A percentile compares a stretch with the other conserved stretches of the same genome.
phyloP scores from a whole-genome alignment of 2,888 invertebrate species.

The Achlya flavicornis region DNA sequence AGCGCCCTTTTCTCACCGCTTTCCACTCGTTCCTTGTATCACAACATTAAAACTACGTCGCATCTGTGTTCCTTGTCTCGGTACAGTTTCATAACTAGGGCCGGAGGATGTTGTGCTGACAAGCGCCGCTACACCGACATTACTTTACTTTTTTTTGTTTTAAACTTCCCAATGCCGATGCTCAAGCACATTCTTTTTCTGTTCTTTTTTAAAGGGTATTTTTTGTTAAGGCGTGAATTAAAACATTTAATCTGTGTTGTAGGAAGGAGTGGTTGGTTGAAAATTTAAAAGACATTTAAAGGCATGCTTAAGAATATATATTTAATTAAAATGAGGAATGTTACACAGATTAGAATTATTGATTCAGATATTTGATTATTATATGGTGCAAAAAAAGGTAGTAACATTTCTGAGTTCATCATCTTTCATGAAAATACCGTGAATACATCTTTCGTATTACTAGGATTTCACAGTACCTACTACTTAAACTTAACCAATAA shows the following conservation, averaged over 20 bases:
- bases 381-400: too few species aligned
- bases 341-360: too few species aligned
- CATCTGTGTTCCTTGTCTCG: conserved; percentile 43
- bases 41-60: conserved; percentile 23
- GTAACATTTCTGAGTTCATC: too few species aligned
- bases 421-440: too few species aligned
- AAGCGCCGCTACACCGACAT: conserved; percentile 40
- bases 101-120: conserved; percentile 46
- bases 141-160: conserved; percentile 43
- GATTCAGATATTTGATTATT: too few species aligned
- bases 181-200: conserved; percentile 24
- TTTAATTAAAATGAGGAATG: too few species aligned
- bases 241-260: conserved; percentile 15
- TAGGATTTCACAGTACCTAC: too few species aligned
- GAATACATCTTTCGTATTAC: too few species aligned
- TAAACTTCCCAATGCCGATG: conserved; percentile 33
- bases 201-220: conserved; percentile 37
- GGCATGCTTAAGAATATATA: too few species aligned
- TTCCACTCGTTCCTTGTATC: conserved; percentile 22
- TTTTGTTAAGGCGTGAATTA: conserved; percentile 26
- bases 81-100: conserved; percentile 51
- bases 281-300: conserved; percentile 7
- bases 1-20: background rate
- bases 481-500: too few species aligned
- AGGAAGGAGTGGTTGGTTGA: conserved; percentile 14